Evolutionary conservation across 2,797 vertebrate species (phyloP).

Genomic region (Helostoma temminkii): DNA sequence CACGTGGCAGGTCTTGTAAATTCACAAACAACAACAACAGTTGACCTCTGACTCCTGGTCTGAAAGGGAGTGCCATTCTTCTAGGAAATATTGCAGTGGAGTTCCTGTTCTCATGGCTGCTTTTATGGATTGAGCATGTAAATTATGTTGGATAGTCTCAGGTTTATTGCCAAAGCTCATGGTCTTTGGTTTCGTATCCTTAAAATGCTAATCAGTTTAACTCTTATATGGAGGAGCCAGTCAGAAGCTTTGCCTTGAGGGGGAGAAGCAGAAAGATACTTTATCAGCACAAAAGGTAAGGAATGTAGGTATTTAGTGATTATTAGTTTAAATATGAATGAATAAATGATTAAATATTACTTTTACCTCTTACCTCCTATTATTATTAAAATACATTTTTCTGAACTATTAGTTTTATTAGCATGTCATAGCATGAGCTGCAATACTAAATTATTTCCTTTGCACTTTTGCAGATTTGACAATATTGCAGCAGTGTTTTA

Average conservation of each 20-base stretch:
- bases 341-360: too few species aligned
- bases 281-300: too few species aligned
- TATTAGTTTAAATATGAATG: too few species aligned
- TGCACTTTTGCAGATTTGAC: too few species aligned
- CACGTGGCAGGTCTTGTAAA: conserved; percentile 46
- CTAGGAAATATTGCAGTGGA: conserved; percentile 63
- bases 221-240: conserved; percentile 4
- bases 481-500: too few species aligned
- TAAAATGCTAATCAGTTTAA: conserved; percentile 65
- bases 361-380: too few species aligned
- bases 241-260: too few species aligned
- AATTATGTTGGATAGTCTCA: conserved; percentile 53
- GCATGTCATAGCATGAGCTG: background rate
- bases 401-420: too few species aligned
- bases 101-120: conserved; percentile 56
- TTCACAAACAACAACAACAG: conserved; percentile 71
- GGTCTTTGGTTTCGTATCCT: conserved; percentile 46
- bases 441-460: background rate
- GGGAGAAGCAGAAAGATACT: too few species aligned
- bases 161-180: conserved; percentile 49
- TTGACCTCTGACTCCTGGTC: conserved; percentile 71
- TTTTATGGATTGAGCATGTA: conserved; percentile 60
- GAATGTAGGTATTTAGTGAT: too few species aligned
- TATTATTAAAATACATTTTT: too few species aligned
- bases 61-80: conserved; percentile 65